Percentiles rank a stretch among this genome's conserved stretches.
These are phyloP conservation scores for Lethenteron camtschaticum DNA, from an alignment of 2,113 vertebrate genomes.

Conservation along the genomic window DNA sequence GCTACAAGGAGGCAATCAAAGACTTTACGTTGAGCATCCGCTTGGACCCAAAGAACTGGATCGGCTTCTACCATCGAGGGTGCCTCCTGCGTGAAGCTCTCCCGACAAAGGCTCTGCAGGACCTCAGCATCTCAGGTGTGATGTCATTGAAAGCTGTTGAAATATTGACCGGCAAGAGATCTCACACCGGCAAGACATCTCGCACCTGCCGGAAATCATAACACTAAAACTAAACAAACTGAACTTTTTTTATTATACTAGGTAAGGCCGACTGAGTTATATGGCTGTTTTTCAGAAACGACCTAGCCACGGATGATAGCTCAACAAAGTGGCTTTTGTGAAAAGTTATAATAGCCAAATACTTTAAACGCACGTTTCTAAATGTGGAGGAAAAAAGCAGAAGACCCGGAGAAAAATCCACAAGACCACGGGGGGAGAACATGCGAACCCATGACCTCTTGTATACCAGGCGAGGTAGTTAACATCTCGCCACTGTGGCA, in stretches of 20 bases:
- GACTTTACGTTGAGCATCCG: conserved; percentile 28
- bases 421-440: no score
- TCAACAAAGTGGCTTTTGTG: no score
- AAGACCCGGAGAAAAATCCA: no score
- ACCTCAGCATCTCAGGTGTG: conserved; percentile 39
- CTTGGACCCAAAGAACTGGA: conserved; percentile 30
- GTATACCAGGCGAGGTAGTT: no score
- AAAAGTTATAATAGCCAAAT: no score
- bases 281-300: not conserved
- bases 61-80: conserved; percentile 30
- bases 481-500: no score
- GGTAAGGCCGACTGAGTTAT: not conserved
- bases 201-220: not conserved
- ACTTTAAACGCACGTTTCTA: no score
- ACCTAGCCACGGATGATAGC: not conserved
- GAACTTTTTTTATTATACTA: not conserved
- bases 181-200: not conserved
- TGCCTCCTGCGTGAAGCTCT: conserved; percentile 24
- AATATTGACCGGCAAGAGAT: not conserved
- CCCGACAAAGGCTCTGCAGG: conserved; percentile 24
- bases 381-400: no score
- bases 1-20: conserved; percentile 20
- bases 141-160: not conserved
- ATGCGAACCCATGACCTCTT: no score
- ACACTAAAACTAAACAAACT: not conserved